Conservation (phyloP, 1,140 invertebrate species). For the Aphis craccivora region DNA sequence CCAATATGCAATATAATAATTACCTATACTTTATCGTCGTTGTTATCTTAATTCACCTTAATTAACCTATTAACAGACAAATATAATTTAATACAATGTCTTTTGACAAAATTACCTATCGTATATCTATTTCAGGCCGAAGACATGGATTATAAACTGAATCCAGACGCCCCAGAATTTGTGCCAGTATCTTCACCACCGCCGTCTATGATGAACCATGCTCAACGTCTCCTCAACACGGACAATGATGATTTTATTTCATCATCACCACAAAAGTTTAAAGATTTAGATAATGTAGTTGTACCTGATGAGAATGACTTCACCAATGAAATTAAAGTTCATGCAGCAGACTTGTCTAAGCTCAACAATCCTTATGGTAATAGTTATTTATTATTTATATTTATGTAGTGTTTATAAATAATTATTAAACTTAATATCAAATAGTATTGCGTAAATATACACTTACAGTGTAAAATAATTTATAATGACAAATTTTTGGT, state of each 20-base stretch:
- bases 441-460: not conserved
- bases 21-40: not conserved
- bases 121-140: slow-evolving; percentile 31
- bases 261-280: slow-evolving; percentile 59
- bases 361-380: slow-evolving; percentile 47
- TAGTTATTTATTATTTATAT: too few relatives aligned
- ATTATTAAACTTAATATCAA: not conserved
- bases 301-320: slow-evolving; percentile 60
- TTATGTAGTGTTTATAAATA: not conserved
- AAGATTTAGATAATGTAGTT: slow-evolving; percentile 60
- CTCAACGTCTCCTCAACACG: not conserved
- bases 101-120: not conserved
- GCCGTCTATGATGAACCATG: not conserved
- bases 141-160: slow-evolving; percentile 73
- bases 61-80: not conserved
- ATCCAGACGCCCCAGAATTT: slow-evolving; percentile 78
- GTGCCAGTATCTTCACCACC: slow-evolving; percentile 68
- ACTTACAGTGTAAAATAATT: not conserved
- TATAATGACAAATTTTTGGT: not conserved
- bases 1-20: not conserved
- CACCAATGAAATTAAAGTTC: slow-evolving; percentile 59
- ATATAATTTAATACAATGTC: not conserved
- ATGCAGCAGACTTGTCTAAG: slow-evolving; percentile 55
- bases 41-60: not conserved
- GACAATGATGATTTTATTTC: slow-evolving; percentile 57